A percentile compares a stretch with the other conserved stretches of the same genome.
These are phyloP conservation scores for Cydia pomonella DNA, from an alignment of 1,140 invertebrate genomes.

Conservation along the genomic window DNA sequence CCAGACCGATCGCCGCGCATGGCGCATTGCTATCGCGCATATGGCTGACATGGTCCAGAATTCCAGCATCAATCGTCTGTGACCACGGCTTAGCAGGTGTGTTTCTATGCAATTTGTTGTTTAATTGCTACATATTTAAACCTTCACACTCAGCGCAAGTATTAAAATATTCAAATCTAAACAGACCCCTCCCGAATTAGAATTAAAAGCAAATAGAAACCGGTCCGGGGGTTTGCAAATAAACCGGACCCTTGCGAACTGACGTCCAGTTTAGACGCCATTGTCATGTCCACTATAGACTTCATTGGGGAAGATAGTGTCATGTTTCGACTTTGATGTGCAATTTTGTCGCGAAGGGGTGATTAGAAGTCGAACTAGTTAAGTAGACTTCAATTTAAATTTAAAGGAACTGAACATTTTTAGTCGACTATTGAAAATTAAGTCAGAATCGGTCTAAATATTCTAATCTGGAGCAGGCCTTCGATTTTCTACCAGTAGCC, in stretches of 20 bases:
- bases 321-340: constrained; percentile 23
- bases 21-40: too few relatives aligned
- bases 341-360: background rate
- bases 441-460: too few relatives aligned
- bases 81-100: too few relatives aligned
- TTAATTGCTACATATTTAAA: background rate
- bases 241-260: constrained; percentile 29
- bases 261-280: background rate
- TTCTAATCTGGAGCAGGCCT: too few relatives aligned
- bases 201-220: background rate
- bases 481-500: too few relatives aligned
- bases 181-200: constrained; percentile 6
- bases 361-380: background rate
- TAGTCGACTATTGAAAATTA: too few relatives aligned
- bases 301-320: constrained; percentile 40
- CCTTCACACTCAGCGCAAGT: background rate
- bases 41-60: too few relatives aligned
- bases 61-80: too few relatives aligned
- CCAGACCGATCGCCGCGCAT: too few relatives aligned
- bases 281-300: constrained; percentile 4
- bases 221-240: constrained; percentile 1
- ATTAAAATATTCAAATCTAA: constrained; percentile 2
- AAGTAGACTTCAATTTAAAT: too few relatives aligned
- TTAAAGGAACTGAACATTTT: too few relatives aligned
- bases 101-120: background rate